phyloP scores from a whole-genome alignment of 2,113 vertebrate genomes.

The Siniperca knerii region DNA sequence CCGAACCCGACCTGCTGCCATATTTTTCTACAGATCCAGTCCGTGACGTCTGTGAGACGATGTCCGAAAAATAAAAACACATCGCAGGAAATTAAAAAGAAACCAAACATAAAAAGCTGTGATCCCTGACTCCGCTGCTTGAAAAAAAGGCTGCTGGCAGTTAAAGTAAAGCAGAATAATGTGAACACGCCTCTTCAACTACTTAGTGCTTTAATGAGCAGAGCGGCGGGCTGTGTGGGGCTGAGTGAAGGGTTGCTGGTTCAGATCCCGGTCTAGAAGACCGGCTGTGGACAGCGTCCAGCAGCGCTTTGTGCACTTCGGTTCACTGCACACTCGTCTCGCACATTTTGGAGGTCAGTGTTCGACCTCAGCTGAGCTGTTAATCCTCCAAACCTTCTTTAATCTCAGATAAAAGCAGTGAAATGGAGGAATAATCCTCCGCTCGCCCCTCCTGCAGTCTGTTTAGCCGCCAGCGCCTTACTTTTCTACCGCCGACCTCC shows the following conservation, averaged over 20 bases:
- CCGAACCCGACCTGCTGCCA: neutral
- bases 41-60: too few relatives aligned
- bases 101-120: neutral
- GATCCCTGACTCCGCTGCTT: neutral
- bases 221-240: neutral
- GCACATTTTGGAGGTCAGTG: neutral
- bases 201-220: too few relatives aligned
- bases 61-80: neutral
- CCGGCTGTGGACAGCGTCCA: neutral
- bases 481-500: slow-evolving; percentile 58
- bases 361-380: neutral
- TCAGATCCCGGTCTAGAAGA: neutral
- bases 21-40: too few relatives aligned
- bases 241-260: slow-evolving; percentile 3
- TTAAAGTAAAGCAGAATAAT: neutral
- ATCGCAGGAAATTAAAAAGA: neutral
- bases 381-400: slow-evolving; percentile 40
- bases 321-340: neutral
- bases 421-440: slow-evolving; percentile 33
- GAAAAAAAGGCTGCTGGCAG: neutral
- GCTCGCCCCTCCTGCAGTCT: slow-evolving; percentile 12
- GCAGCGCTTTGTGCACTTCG: neutral
- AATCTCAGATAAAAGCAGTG: slow-evolving; percentile 49
- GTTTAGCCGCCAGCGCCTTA: slow-evolving; percentile 76
- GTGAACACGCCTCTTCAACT: neutral